Conservation (phyloP, 2,113 vertebrate genomes). For the Periophthalmodon schlosseri region DNA sequence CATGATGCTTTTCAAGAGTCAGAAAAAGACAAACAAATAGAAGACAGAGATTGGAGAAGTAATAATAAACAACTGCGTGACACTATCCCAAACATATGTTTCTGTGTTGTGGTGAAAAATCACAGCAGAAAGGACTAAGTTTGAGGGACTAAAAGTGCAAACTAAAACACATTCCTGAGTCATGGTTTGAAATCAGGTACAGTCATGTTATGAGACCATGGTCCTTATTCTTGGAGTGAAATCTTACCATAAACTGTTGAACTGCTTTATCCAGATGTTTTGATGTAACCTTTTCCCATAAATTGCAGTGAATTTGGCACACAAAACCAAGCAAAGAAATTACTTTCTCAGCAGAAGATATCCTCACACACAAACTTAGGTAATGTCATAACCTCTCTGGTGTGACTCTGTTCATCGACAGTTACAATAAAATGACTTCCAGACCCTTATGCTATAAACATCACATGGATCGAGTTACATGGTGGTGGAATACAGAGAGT, state of each 20-base stretch:
- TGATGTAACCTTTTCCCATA: background rate
- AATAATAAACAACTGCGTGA: too few species aligned
- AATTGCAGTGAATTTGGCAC: background rate
- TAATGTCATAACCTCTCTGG: background rate
- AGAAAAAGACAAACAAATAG: too few species aligned
- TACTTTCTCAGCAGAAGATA: background rate
- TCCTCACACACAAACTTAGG: background rate
- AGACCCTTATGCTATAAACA: background rate
- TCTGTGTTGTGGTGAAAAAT: too few species aligned
- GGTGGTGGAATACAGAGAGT: background rate
- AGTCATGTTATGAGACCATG: background rate
- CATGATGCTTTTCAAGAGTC: too few species aligned
- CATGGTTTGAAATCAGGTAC: too few species aligned
- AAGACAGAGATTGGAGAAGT: too few species aligned
- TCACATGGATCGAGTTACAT: background rate
- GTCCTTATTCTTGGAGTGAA: constrained; percentile 26
- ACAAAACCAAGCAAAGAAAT: background rate
- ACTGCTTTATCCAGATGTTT: background rate
- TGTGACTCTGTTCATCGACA: background rate
- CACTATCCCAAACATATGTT: too few species aligned
- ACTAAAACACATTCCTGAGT: too few species aligned
- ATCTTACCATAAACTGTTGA: background rate
- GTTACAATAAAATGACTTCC: background rate
- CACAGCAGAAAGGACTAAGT: too few species aligned
- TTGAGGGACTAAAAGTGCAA: too few species aligned